These are phyloP conservation scores for Strigamia transsilvanica DNA, from an alignment of 2,888 invertebrate species.

Conservation along the genomic window DNA sequence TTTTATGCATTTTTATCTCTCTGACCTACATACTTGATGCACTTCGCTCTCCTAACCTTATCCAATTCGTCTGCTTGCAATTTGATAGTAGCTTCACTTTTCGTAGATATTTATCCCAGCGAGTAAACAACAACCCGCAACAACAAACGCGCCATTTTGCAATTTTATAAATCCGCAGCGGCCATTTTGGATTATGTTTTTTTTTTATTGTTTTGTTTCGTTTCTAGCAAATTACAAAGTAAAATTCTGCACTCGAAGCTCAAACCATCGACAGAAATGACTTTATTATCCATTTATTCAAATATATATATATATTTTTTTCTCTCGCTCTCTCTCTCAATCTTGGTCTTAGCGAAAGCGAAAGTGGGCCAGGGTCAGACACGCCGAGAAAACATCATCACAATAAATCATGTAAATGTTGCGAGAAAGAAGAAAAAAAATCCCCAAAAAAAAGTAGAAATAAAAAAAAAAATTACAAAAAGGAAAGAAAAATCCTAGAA, in stretches of 20 bases:
- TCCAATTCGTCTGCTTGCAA: slow-evolving; percentile 16
- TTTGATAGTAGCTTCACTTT: slow-evolving; percentile 32
- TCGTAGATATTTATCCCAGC: not conserved
- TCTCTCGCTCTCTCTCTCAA: not conserved
- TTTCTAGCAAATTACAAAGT: not conserved
- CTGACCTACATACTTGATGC: slow-evolving; percentile 34
- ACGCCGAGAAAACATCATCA: slow-evolving; percentile 36
- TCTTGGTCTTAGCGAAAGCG: slow-evolving; percentile 28
- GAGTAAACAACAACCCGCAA: slow-evolving; percentile 27
- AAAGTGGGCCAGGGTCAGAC: slow-evolving; percentile 37
- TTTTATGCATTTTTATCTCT: slow-evolving; percentile 29
- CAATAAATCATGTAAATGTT: slow-evolving; percentile 37
- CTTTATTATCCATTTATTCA: slow-evolving; percentile 8
- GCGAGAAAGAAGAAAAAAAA: not conserved
- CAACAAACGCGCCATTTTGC: not conserved
- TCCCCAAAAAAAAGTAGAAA: too few relatives aligned
- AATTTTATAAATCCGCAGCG: too few relatives aligned
- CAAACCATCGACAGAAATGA: not conserved
- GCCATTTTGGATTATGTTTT: not conserved
- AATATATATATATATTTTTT: slow-evolving; percentile 1
- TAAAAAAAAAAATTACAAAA: too few relatives aligned
- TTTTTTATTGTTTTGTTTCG: not conserved
- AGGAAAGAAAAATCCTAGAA: not conserved
- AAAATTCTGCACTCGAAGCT: not conserved
- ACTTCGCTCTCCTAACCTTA: slow-evolving; percentile 42